These are phyloP conservation scores for Drosophila nasuta DNA, from an alignment of 1,140 invertebrate species.

Conservation along the genomic window DNA sequence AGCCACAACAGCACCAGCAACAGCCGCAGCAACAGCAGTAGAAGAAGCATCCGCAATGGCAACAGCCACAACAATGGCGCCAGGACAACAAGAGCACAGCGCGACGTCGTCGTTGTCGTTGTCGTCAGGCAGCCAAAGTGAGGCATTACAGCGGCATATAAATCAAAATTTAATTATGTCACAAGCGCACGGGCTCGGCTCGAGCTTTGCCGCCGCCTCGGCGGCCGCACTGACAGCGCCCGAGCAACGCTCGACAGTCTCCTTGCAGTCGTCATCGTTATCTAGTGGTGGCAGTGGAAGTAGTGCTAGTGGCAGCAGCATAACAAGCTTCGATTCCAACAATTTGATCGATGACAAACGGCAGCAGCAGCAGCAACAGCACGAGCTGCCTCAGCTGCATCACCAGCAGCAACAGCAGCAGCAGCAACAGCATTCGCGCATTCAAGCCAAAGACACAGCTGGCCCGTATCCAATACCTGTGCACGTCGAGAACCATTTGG, in stretches of 20 bases:
- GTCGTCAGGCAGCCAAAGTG: slow-evolving; percentile 32
- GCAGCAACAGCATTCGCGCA: slow-evolving; percentile 61
- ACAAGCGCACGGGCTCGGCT: slow-evolving; percentile 24
- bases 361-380: slow-evolving; percentile 55
- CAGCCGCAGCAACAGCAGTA: slow-evolving; percentile 10
- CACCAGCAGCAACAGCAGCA: slow-evolving; percentile 46
- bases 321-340: slow-evolving; percentile 79
- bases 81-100: slow-evolving; percentile 44
- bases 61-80: slow-evolving; percentile 35
- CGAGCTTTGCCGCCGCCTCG: slow-evolving; percentile 54
- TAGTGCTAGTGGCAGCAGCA: slow-evolving; percentile 62
- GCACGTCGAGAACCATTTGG: slow-evolving; percentile 70
- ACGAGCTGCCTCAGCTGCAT: slow-evolving; percentile 41
- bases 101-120: slow-evolving; percentile 11
- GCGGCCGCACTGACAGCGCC: slow-evolving; percentile 48
- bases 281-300: background rate
- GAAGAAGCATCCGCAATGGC: slow-evolving; percentile 22
- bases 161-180: slow-evolving; percentile 84
- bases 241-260: slow-evolving; percentile 4
- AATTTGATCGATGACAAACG: slow-evolving; percentile 78
- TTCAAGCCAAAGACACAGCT: slow-evolving; percentile 76
- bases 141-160: slow-evolving; percentile 72
- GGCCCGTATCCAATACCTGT: slow-evolving; percentile 71
- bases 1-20: slow-evolving; percentile 16
- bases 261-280: slow-evolving; percentile 1